A percentile compares a stretch with the other conserved stretches of the same genome.
These are phyloP conservation scores for Limosa lapponica DNA, from an alignment of 2,797 vertebrate genomes.

Conservation along the genomic window DNA sequence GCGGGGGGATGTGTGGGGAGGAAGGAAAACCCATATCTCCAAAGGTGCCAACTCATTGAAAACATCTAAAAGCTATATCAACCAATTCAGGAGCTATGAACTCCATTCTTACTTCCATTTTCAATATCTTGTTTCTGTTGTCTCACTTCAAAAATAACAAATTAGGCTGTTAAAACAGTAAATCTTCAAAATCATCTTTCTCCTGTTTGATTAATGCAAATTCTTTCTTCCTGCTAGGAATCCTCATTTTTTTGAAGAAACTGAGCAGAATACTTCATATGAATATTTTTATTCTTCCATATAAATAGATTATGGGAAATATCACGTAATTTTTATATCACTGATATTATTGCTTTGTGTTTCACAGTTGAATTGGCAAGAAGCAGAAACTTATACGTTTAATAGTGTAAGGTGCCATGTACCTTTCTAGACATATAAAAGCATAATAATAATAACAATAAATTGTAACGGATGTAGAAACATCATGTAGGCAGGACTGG, in stretches of 20 bases:
- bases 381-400: not conserved
- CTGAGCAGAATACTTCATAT: not conserved
- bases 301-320: not conserved
- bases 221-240: not conserved
- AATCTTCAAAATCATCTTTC: not conserved
- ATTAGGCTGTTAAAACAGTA: not conserved
- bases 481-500: not conserved
- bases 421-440: not conserved
- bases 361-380: slow-evolving; percentile 20
- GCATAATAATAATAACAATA: not conserved
- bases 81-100: not conserved
- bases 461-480: not conserved
- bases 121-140: not conserved
- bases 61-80: not conserved
- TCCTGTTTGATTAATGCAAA: not conserved
- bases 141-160: not conserved
- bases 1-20: not conserved
- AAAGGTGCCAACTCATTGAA: not conserved
- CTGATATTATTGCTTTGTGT: not conserved
- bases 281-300: not conserved
- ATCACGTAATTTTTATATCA: not conserved
- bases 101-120: not conserved
- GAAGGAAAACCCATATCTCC: not conserved
- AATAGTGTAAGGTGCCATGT: not conserved
- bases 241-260: not conserved